phyloP scores from a whole-genome alignment of 2,888 invertebrate species.

The Antheraea yamamai region DNA sequence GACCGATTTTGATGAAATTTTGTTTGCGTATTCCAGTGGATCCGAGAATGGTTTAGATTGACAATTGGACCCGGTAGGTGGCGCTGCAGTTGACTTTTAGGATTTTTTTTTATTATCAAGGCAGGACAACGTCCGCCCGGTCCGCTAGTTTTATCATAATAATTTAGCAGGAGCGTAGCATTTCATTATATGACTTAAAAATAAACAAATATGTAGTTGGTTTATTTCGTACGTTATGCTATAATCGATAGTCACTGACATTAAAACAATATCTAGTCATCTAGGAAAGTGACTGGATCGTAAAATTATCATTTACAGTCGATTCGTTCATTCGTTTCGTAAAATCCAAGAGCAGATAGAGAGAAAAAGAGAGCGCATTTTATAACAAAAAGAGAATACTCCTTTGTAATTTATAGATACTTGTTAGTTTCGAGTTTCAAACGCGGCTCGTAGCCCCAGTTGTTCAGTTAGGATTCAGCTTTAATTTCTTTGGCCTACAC shows the following conservation, averaged over 20 bases:
- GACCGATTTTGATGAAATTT: too few relatives aligned
- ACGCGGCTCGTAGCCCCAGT: neutral
- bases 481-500: neutral
- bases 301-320: neutral
- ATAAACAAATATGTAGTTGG: too few relatives aligned
- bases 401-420: neutral
- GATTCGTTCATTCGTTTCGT: neutral
- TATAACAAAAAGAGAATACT: neutral
- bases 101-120: too few relatives aligned
- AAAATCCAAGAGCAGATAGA: neutral
- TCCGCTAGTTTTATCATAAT: conserved; percentile 23
- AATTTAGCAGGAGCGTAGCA: conserved; percentile 12
- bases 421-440: conserved; percentile 4
- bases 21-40: too few relatives aligned
- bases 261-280: neutral
- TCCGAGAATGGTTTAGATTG: too few relatives aligned
- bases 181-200: too few relatives aligned
- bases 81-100: too few relatives aligned
- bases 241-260: neutral
- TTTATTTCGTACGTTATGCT: too few relatives aligned
- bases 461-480: neutral
- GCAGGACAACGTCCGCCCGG: too few relatives aligned
- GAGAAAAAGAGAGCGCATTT: neutral
- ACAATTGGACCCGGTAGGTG: too few relatives aligned
- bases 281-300: neutral